Evolutionary conservation across 2,888 invertebrate species (phyloP).

Genomic region (Drosophila mimetica): DNA sequence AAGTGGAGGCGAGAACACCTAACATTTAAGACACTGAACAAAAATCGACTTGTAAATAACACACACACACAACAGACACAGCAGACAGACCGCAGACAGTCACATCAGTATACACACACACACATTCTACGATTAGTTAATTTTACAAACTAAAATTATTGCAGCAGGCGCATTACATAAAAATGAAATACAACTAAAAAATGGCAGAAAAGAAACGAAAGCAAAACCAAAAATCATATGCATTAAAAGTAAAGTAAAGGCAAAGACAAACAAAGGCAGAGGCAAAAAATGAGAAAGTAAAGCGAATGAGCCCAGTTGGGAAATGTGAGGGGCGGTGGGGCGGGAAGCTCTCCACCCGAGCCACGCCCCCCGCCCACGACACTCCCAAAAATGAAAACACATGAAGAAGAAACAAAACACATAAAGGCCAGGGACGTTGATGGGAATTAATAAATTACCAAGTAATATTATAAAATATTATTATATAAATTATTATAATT

Average conservation of each 20-base stretch:
- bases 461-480: slow-evolving; percentile 80
- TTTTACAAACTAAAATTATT: slow-evolving; percentile 60
- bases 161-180: slow-evolving; percentile 42
- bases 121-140: slow-evolving; percentile 69
- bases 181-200: slow-evolving; percentile 52
- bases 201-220: slow-evolving; percentile 44
- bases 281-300: slow-evolving; percentile 4
- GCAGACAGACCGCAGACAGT: slow-evolving; percentile 27
- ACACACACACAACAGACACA: slow-evolving; percentile 32
- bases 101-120: slow-evolving; percentile 58
- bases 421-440: slow-evolving; percentile 31
- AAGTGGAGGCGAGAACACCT: slow-evolving; percentile 44
- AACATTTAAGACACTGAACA: slow-evolving; percentile 38
- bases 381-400: neutral
- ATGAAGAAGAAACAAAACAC: neutral
- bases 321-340: neutral
- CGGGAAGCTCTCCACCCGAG: neutral
- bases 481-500: slow-evolving; percentile 80
- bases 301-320: slow-evolving; percentile 14
- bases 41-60: slow-evolving; percentile 60
- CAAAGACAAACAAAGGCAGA: slow-evolving; percentile 21
- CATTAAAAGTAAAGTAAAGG: slow-evolving; percentile 61
- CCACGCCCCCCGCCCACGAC: neutral
- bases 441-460: slow-evolving; percentile 78
- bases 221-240: slow-evolving; percentile 65